A percentile compares a stretch with the other conserved stretches of the same genome.
These are phyloP conservation scores for Actinia tenebrosa DNA, from an alignment of 64 coral and sea anemone species.

Conservation along the genomic window DNA sequence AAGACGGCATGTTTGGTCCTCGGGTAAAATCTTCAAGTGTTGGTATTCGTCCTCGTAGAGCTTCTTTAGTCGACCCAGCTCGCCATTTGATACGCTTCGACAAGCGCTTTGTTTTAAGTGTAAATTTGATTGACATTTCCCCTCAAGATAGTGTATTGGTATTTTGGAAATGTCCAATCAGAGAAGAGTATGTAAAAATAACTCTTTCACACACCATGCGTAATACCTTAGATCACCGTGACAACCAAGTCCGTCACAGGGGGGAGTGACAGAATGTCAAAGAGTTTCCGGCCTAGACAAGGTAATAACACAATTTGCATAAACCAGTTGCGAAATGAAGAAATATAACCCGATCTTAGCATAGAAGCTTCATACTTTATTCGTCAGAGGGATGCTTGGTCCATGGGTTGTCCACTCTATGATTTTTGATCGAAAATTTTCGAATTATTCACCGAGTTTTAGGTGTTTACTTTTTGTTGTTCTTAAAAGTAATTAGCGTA, in stretches of 20 bases:
- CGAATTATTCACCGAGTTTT: slow-evolving; percentile 18
- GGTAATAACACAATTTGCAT: slow-evolving; percentile 76
- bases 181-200: neutral
- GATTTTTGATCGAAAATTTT: neutral
- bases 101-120: slow-evolving; percentile 68
- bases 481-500: neutral
- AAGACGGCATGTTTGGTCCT: slow-evolving; percentile 67
- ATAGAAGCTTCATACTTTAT: neutral
- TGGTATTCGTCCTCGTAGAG: neutral
- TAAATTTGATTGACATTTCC: slow-evolving; percentile 79
- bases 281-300: slow-evolving; percentile 69
- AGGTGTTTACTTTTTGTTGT: slow-evolving; percentile 29
- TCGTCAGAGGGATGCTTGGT: neutral
- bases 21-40: slow-evolving; percentile 1
- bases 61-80: slow-evolving; percentile 36
- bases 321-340: slow-evolving; percentile 7
- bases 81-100: slow-evolving; percentile 60
- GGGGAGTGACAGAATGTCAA: slow-evolving; percentile 57
- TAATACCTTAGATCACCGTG: slow-evolving; percentile 52
- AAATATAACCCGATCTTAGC: neutral
- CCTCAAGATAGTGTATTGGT: slow-evolving; percentile 70
- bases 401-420: neutral
- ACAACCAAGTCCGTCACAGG: slow-evolving; percentile 51
- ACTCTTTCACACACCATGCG: neutral
- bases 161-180: slow-evolving; percentile 72